Percentiles rank a stretch among this genome's conserved stretches.
These are phyloP conservation scores for Crotalus tigris DNA, from an alignment of 2,113 vertebrate species.

Conservation along the genomic window DNA sequence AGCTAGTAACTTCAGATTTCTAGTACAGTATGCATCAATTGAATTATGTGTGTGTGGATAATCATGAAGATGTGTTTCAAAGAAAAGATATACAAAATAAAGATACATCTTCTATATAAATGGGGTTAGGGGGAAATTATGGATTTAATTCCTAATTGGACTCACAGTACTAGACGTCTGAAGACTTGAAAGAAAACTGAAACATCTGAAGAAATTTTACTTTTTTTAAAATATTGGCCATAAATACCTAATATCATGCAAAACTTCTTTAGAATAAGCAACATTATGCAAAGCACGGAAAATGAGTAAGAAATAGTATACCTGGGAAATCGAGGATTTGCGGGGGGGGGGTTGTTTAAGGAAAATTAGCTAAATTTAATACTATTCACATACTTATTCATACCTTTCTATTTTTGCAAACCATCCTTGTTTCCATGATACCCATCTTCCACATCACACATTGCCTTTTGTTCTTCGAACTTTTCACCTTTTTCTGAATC, in stretches of 20 bases:
- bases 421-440: background rate
- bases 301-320: background rate
- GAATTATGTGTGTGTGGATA: background rate
- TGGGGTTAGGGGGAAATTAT: background rate
- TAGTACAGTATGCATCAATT: background rate
- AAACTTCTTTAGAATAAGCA: background rate
- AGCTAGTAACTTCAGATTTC: background rate
- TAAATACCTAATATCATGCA: background rate
- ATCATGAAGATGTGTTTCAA: background rate
- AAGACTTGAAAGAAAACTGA: background rate
- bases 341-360: no score
- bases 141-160: background rate
- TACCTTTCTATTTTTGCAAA: background rate
- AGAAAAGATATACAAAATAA: background rate
- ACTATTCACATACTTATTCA: background rate
- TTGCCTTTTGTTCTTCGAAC: background rate
- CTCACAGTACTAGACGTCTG: background rate
- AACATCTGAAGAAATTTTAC: background rate
- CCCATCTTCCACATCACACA: background rate
- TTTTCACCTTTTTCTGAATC: background rate
- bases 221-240: background rate
- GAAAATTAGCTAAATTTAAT: background rate
- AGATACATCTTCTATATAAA: background rate
- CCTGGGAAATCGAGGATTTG: background rate
- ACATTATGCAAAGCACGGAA: background rate